A percentile compares a stretch with the other conserved stretches of the same genome.
phyloP scores from a whole-genome alignment of 2,888 invertebrate genomes.

The Lumbricus terrestris region DNA sequence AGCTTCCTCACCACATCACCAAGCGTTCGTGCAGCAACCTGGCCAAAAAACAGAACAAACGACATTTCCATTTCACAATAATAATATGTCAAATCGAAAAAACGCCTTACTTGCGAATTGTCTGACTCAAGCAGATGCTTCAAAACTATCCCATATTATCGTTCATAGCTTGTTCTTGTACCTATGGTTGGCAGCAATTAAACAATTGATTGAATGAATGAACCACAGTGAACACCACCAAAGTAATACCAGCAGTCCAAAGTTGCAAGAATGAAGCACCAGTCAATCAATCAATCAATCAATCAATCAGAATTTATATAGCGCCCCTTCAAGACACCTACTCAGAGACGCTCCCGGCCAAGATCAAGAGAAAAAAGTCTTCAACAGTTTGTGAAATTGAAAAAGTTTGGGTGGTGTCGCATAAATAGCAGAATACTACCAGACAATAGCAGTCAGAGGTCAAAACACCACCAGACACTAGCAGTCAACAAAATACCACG shows the following conservation, averaged over 20 bases:
- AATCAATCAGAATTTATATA: no score
- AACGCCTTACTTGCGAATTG: not conserved
- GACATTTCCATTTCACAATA: not conserved
- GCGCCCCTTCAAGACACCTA: no score
- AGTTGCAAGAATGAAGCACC: no score
- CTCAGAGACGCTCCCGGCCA: no score
- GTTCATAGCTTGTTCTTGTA: no score
- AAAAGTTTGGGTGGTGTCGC: no score
- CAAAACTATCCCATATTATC: no score
- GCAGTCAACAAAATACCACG: not conserved
- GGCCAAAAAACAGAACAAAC: not conserved
- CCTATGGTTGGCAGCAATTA: not conserved
- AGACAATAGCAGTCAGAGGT: not conserved
- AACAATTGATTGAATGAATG: not conserved
- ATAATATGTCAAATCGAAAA: not conserved
- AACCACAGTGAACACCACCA: not conserved
- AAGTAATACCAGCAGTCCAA: not conserved
- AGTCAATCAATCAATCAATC: no score
- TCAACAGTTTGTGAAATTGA: no score
- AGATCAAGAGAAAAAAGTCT: no score
- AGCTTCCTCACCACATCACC: constrained; percentile 95
- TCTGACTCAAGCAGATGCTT: not conserved
- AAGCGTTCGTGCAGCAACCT: constrained; percentile 89
- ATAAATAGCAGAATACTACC: no score
- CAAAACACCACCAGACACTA: not conserved